A percentile compares a stretch with the other conserved stretches of the same genome.
Evolutionary conservation across 2,888 invertebrate species (phyloP).

Genomic region (Trichogramma dendrolimi): DNA sequence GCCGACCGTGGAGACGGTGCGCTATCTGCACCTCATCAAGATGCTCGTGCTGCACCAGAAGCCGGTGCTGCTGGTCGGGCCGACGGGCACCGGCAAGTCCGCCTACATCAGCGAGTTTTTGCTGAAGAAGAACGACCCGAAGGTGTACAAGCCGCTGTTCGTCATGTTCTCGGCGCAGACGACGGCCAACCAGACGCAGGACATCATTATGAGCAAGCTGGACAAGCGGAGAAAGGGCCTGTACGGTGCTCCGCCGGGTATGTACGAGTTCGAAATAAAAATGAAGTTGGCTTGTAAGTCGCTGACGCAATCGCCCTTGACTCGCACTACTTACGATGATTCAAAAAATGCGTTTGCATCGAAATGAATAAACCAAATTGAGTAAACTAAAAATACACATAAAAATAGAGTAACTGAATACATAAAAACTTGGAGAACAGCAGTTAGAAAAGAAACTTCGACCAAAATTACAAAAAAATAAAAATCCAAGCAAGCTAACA

Average conservation of each 20-base stretch:
- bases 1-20: constrained; percentile 83
- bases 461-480: too few species aligned
- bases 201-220: constrained; percentile 89
- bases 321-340: too few species aligned
- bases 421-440: too few species aligned
- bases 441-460: too few species aligned
- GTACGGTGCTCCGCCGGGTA: constrained; percentile 44
- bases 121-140: constrained; percentile 73
- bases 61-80: constrained; percentile 82
- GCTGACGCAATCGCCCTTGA: too few species aligned
- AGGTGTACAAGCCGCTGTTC: constrained; percentile 76
- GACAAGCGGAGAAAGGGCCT: constrained; percentile 83
- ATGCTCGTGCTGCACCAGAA: constrained; percentile 77
- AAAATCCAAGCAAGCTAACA: too few species aligned
- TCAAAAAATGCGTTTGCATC: too few species aligned
- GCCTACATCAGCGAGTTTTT: constrained; percentile 83
- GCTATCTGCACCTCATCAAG: constrained; percentile 75
- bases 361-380: too few species aligned
- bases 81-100: constrained; percentile 93
- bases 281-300: too few species aligned
- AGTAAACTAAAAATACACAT: too few species aligned
- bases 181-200: constrained; percentile 88
- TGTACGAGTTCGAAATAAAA: constrained; percentile 51
- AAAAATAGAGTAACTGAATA: too few species aligned
- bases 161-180: constrained; percentile 94